Conservation (phyloP, 2,797 vertebrate species). For the Simalia tracyae region DNA sequence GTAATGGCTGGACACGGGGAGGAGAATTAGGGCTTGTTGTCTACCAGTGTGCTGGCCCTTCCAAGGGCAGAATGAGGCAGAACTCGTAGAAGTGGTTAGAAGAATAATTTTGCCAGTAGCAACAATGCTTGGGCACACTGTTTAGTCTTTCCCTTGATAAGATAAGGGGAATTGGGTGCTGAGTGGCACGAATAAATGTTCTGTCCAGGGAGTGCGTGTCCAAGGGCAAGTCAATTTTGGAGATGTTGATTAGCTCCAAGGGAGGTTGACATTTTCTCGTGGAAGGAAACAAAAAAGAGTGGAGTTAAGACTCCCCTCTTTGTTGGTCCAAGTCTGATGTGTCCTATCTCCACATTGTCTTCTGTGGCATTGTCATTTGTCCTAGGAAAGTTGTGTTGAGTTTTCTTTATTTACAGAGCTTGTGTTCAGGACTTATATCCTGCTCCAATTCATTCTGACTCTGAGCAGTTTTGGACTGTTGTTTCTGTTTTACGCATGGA, state of each 20-base stretch:
- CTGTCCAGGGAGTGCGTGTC: neutral
- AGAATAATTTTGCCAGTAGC: neutral
- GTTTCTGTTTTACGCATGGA: too few species aligned
- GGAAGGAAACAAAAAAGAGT: neutral
- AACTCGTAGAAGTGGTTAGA: neutral
- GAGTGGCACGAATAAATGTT: neutral
- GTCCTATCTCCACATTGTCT: neutral
- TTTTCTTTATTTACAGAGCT: neutral
- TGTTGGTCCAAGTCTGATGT: neutral
- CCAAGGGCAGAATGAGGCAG: neutral
- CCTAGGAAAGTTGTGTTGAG: neutral
- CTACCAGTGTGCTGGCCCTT: neutral
- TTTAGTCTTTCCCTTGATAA: neutral
- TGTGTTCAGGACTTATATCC: neutral
- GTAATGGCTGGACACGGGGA: neutral
- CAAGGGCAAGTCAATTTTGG: neutral
- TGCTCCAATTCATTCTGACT: neutral
- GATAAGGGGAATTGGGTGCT: too few species aligned
- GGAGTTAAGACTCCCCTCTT: neutral
- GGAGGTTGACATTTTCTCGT: neutral
- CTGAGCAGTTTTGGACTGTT: neutral
- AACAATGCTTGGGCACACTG: neutral
- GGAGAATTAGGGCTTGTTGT: neutral
- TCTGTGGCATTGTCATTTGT: neutral
- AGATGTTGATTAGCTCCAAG: neutral